A percentile compares a stretch with the other conserved stretches of the same genome.
phyloP scores from a whole-genome alignment of 64 coral and sea anemone species.

The Acropora tenuis region DNA sequence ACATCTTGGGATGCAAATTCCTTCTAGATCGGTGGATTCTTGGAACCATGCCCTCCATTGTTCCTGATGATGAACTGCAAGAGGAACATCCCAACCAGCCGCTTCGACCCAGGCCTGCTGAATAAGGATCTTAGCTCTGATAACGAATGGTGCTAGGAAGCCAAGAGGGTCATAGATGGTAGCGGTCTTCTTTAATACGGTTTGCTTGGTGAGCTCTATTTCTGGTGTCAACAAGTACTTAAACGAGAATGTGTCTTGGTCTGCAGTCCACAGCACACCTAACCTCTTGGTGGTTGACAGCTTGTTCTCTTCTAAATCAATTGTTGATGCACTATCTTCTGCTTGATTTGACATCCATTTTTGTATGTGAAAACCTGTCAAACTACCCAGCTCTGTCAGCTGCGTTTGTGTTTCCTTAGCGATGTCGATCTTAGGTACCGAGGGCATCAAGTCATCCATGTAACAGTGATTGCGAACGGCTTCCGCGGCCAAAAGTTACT shows the following conservation, averaged over 20 bases:
- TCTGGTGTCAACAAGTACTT: no score
- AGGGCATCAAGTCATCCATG: no score
- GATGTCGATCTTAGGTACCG: no score
- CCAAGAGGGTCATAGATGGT: conserved; percentile 72
- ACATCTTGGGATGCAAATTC: conserved; percentile 37
- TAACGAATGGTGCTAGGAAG: conserved; percentile 55
- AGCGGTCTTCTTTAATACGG: conserved; percentile 58
- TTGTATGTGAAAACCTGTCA: not conserved
- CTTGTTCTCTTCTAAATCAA: not conserved
- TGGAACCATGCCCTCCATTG: conserved; percentile 42
- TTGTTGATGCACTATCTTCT: not conserved
- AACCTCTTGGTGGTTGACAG: not conserved
- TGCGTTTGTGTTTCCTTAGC: not conserved
- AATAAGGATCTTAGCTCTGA: conserved; percentile 50
- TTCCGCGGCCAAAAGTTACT: not conserved
- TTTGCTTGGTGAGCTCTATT: conserved; percentile 11
- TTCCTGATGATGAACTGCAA: not conserved
- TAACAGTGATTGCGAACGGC: no score
- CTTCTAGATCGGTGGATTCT: not conserved
- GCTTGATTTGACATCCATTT: not conserved
- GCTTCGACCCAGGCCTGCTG: conserved; percentile 61
- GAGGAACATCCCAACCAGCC: conserved; percentile 30
- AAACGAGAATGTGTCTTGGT: no score
- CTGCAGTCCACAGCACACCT: not conserved
- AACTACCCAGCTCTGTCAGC: not conserved